These are phyloP conservation scores for Aphaenogaster floridana DNA, from an alignment of 1,140 invertebrate genomes.

Conservation along the genomic window DNA sequence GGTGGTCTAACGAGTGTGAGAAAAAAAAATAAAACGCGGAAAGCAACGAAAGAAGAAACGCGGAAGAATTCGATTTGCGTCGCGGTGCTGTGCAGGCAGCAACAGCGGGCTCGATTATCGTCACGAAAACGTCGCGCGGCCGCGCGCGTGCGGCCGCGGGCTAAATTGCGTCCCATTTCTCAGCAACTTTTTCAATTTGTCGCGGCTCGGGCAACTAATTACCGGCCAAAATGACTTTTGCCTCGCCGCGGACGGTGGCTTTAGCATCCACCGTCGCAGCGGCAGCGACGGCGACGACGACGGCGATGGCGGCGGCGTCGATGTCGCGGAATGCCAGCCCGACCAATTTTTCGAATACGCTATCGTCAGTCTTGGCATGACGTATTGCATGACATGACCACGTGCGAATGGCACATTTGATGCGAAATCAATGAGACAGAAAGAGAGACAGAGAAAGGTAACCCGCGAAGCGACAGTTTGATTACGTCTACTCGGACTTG, in stretches of 20 bases:
- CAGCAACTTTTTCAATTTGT: constrained; percentile 86
- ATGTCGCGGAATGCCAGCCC: constrained; percentile 6
- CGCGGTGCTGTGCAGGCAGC: constrained; percentile 25
- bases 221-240: constrained; percentile 84
- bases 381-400: constrained; percentile 54
- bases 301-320: not conserved
- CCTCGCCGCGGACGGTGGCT: constrained; percentile 53
- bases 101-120: constrained; percentile 72
- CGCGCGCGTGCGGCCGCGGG: constrained; percentile 69
- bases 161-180: constrained; percentile 85
- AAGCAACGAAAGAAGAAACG: constrained; percentile 55
- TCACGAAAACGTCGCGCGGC: constrained; percentile 60
- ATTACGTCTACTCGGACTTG: constrained; percentile 52
- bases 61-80: constrained; percentile 71
- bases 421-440: constrained; percentile 36
- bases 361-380: constrained; percentile 18
- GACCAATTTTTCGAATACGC: constrained; percentile 42
- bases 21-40: constrained; percentile 13
- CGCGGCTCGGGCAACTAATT: constrained; percentile 84
- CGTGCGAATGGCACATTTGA: constrained; percentile 52
- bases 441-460: not conserved
- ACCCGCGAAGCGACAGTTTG: constrained; percentile 46
- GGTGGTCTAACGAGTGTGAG: constrained; percentile 26
- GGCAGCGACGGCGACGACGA: not conserved
- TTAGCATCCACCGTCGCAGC: constrained; percentile 27